Percentiles rank a stretch among this genome's conserved stretches.
Conservation (phyloP, 2,797 vertebrate genomes). For the Hyperoplus immaculatus region DNA sequence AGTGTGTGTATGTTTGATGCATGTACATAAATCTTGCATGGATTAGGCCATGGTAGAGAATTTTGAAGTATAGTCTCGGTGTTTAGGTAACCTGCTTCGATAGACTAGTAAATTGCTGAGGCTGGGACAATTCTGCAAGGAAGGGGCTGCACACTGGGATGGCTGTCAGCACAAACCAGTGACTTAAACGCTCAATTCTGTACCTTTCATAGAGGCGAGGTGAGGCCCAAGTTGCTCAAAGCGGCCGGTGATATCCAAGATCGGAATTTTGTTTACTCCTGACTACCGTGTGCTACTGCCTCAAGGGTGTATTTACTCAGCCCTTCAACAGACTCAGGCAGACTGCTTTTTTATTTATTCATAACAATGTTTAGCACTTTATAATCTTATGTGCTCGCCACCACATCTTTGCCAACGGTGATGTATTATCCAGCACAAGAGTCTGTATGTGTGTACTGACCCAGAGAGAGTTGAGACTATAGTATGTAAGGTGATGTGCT, state of each 20-base stretch:
- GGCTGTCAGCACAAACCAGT: slow-evolving; percentile 53
- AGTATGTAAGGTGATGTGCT: slow-evolving; percentile 11
- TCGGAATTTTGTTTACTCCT: slow-evolving; percentile 53
- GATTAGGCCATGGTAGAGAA: slow-evolving; percentile 22
- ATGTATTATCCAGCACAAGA: slow-evolving; percentile 13
- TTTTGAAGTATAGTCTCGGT: slow-evolving; percentile 6
- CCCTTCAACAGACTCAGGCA: slow-evolving; percentile 7
- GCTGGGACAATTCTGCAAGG: slow-evolving; percentile 35
- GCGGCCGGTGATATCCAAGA: slow-evolving; percentile 46
- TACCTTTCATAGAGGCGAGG: slow-evolving; percentile 39
- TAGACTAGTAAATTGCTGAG: slow-evolving; percentile 56
- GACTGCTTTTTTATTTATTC: no score
- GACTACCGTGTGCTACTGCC: slow-evolving; percentile 27
- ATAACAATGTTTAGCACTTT: not conserved
- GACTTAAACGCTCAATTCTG: slow-evolving; percentile 61
- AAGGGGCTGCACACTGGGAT: slow-evolving; percentile 25
- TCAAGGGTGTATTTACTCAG: slow-evolving; percentile 28
- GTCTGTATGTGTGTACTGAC: slow-evolving; percentile 12
- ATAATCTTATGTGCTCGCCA: not conserved
- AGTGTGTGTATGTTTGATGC: not conserved
- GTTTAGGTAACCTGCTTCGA: slow-evolving; percentile 18
- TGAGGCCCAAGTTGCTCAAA: slow-evolving; percentile 52
- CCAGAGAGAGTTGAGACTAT: slow-evolving; percentile 4
- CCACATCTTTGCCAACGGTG: not conserved
- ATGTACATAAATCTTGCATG: slow-evolving; percentile 3